phyloP scores from a whole-genome alignment of 2,888 invertebrate genomes.

The Orgyia antiqua region DNA sequence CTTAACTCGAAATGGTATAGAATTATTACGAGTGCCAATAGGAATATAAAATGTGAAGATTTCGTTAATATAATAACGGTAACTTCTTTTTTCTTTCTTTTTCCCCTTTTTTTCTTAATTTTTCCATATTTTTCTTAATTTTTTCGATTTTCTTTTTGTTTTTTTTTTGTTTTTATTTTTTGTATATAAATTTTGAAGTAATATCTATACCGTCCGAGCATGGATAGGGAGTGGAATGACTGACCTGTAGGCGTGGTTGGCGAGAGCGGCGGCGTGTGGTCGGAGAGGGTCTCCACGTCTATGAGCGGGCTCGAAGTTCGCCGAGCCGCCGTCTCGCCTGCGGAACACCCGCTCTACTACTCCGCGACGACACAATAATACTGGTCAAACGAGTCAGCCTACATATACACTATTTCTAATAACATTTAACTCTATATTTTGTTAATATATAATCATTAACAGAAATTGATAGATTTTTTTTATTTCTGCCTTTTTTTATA shows the following conservation, averaged over 20 bases:
- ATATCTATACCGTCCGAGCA: slow-evolving; percentile 63
- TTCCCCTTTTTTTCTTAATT: no score
- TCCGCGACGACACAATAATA: slow-evolving; percentile 33
- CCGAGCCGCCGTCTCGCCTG: slow-evolving; percentile 82
- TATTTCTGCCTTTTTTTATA: no score
- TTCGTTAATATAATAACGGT: no score
- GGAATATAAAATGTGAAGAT: no score
- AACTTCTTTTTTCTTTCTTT: neutral
- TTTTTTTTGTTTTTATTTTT: slow-evolving; percentile 3
- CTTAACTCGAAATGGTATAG: slow-evolving; percentile 71
- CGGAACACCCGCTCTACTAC: slow-evolving; percentile 39
- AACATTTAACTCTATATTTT: neutral
- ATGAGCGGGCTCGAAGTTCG: slow-evolving; percentile 81
- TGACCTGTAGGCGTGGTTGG: slow-evolving; percentile 77
- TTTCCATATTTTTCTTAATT: no score
- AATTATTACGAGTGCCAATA: slow-evolving; percentile 24
- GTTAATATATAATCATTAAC: neutral
- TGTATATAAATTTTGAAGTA: no score
- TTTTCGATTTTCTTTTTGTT: no score
- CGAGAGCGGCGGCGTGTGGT: slow-evolving; percentile 75
- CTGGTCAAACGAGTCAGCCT: slow-evolving; percentile 26
- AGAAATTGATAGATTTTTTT: neutral
- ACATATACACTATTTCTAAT: slow-evolving; percentile 1
- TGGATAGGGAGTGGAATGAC: slow-evolving; percentile 39
- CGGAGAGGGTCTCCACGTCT: slow-evolving; percentile 82